Conservation (phyloP, 1,140 invertebrate genomes). For the Drosophila malerkotliana region DNA sequence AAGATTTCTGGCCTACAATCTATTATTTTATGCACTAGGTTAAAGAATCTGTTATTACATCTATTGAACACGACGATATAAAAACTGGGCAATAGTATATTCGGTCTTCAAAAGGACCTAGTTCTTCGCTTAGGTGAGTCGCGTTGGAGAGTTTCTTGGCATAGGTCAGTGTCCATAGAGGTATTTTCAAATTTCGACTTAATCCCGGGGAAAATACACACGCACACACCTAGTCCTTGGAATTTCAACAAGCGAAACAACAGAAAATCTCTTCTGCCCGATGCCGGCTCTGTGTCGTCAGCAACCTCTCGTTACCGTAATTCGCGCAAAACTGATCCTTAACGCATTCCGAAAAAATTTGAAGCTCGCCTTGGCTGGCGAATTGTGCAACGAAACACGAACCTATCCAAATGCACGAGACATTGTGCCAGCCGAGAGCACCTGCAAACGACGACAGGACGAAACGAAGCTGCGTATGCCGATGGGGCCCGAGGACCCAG, state of each 20-base stretch:
- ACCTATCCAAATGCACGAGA: conserved; percentile 72
- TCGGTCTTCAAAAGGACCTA: conserved; percentile 21
- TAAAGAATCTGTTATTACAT: conserved; percentile 5
- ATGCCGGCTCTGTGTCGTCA: conserved; percentile 67
- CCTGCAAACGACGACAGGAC: conserved; percentile 31
- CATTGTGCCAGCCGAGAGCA: conserved; percentile 43
- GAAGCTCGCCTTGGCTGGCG: conserved; percentile 55
- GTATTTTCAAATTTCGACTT: not conserved
- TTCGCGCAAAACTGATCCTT: conserved; percentile 84
- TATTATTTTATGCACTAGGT: conserved; percentile 20
- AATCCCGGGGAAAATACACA: conserved; percentile 30
- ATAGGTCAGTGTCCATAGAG: conserved; percentile 54
- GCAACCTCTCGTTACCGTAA: conserved; percentile 83
- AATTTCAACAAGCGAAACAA: conserved; percentile 2
- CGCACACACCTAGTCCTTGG: conserved; percentile 9
- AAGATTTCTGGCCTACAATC: conserved; percentile 23
- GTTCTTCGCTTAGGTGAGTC: conserved; percentile 54
- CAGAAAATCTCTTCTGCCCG: conserved; percentile 61
- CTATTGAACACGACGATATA: conserved; percentile 6
- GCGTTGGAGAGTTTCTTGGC: conserved; percentile 21
- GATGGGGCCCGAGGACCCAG: conserved; percentile 48
- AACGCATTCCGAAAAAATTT: conserved; percentile 79
- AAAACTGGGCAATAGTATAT: conserved; percentile 30
- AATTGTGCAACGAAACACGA: conserved; percentile 78
- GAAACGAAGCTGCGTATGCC: conserved; percentile 42